phyloP scores from a whole-genome alignment of 1,140 invertebrate genomes.

The Pogonomyrmex californicus region DNA sequence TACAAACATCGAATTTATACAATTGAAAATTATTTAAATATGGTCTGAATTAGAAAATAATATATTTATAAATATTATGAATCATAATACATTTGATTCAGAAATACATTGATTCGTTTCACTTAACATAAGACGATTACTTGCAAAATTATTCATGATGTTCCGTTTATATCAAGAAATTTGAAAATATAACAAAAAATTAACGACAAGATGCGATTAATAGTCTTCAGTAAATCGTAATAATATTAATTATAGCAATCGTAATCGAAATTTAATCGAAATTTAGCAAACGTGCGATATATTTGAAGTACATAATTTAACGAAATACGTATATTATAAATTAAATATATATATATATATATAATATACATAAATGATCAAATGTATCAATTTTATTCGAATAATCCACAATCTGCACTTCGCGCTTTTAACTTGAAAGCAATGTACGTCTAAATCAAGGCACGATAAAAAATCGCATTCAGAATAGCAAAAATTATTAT shows the following conservation, averaged over 20 bases:
- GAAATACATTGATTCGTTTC: background rate
- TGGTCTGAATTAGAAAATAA: background rate
- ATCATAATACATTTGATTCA: background rate
- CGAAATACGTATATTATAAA: background rate
- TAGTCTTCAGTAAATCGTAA: background rate
- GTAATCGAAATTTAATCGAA: background rate
- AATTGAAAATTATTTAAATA: constrained; percentile 5
- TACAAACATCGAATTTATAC: background rate
- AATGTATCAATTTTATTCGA: background rate
- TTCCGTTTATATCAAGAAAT: background rate
- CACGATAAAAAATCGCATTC: no score
- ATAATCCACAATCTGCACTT: no score
- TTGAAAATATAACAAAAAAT: background rate
- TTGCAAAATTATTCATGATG: background rate
- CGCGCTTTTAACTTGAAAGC: no score
- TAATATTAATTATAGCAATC: background rate
- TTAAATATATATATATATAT: background rate
- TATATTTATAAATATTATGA: background rate
- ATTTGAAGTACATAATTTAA: constrained; percentile 5
- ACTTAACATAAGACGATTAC: no score
- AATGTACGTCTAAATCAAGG: no score
- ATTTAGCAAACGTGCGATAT: background rate
- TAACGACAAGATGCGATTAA: background rate
- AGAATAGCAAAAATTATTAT: no score
- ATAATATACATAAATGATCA: background rate